Conservation (phyloP, 2,797 vertebrate species). For the Dermochelys coriacea region DNA sequence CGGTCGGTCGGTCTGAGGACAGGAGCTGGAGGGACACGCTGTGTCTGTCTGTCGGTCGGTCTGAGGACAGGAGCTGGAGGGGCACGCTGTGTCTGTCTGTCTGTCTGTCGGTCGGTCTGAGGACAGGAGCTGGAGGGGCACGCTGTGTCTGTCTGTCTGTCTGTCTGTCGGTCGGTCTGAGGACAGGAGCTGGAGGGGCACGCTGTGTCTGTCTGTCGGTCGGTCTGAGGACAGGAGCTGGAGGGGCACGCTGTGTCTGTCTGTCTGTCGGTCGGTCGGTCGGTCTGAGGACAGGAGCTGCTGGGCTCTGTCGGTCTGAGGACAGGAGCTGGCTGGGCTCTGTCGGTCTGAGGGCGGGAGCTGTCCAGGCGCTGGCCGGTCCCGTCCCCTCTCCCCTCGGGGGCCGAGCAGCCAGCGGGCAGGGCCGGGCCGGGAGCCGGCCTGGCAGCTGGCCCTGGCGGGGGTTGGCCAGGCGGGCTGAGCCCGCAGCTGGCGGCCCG, state of each 20-base stretch:
- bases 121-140: background rate
- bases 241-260: background rate
- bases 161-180: too few relatives aligned
- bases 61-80: background rate
- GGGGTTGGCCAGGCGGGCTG: background rate
- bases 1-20: background rate
- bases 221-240: rapidly evolving
- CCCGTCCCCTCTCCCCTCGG: background rate
- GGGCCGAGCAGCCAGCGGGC: background rate
- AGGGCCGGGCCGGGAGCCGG: background rate
- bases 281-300: background rate
- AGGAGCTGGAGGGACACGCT: background rate
- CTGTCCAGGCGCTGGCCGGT: background rate
- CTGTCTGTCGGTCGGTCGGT: constrained; percentile 22
- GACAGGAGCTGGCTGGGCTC: rapidly evolving
- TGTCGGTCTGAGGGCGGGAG: too few relatives aligned
- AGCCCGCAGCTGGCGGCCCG: too few relatives aligned
- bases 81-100: background rate
- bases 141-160: too few relatives aligned
- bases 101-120: background rate
- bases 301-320: background rate
- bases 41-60: background rate
- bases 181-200: too few relatives aligned
- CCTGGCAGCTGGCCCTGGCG: background rate
- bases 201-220: background rate